Evolutionary conservation across 2,113 vertebrate species (phyloP).

Genomic region (Brachypteracias leptosomus): DNA sequence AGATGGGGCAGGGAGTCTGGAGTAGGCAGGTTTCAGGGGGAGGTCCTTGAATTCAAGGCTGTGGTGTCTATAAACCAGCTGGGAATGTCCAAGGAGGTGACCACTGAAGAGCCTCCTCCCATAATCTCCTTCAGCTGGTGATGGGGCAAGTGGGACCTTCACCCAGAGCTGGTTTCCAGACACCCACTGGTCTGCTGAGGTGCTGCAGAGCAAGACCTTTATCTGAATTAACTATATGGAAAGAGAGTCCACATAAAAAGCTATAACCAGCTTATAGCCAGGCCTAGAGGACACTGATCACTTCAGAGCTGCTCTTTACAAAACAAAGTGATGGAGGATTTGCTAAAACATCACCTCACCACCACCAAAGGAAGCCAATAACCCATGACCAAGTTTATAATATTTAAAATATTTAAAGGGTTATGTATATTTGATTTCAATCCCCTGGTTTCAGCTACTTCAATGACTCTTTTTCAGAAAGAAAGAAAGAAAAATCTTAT

Average conservation of each 20-base stretch:
- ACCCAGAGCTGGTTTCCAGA: background rate
- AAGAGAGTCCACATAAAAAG: background rate
- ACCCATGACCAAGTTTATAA: background rate
- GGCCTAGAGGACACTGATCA: background rate
- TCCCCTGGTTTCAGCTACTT: background rate
- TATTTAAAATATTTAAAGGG: background rate
- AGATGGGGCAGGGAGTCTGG: background rate
- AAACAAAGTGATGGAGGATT: background rate
- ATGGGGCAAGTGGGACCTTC: background rate
- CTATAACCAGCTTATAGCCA: background rate
- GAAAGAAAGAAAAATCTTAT: background rate
- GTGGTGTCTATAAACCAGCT: background rate
- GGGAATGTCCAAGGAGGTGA: background rate
- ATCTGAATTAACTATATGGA: rapidly evolving
- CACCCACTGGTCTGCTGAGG: background rate
- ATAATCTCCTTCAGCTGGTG: background rate
- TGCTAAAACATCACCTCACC: background rate
- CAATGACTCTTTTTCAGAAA: background rate
- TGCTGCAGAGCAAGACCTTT: background rate
- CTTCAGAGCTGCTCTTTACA: background rate
- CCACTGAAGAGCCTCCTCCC: background rate
- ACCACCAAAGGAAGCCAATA: background rate
- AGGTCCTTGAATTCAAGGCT: background rate
- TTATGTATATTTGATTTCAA: background rate
- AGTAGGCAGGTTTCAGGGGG: background rate